Percentiles rank a stretch among this genome's conserved stretches.
phyloP scores from a whole-genome alignment of 2,797 vertebrate genomes.

The Borostomias antarcticus region DNA sequence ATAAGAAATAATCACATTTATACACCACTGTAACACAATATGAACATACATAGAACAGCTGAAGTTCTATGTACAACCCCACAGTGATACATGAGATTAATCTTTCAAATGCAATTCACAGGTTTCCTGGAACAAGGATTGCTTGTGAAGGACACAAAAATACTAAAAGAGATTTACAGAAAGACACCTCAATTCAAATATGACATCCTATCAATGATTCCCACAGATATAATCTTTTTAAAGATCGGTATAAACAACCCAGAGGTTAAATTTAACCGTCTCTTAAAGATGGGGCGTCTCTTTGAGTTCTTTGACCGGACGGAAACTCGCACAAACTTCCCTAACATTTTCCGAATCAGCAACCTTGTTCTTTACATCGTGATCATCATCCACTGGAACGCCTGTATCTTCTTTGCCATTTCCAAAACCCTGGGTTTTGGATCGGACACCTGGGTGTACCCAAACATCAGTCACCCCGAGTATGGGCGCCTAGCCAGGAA shows the following conservation, averaged over 20 bases:
- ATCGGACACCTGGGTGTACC: slow-evolving; percentile 93
- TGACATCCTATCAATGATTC: slow-evolving; percentile 86
- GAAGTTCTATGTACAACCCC: no score
- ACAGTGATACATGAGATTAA: slow-evolving; percentile 2
- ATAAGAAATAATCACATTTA: no score
- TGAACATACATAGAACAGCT: no score
- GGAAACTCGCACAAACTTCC: slow-evolving; percentile 93
- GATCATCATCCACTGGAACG: slow-evolving; percentile 98
- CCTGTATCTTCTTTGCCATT: slow-evolving; percentile 91
- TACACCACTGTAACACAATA: no score
- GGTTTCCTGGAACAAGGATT: slow-evolving; percentile 97
- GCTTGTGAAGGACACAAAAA: slow-evolving; percentile 82
- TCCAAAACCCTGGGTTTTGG: slow-evolving; percentile 93
- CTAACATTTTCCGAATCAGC: slow-evolving; percentile 91
- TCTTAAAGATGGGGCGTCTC: slow-evolving; percentile 84
- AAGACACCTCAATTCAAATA: slow-evolving; percentile 84
- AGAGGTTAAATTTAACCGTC: slow-evolving; percentile 92
- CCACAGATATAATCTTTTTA: slow-evolving; percentile 87
- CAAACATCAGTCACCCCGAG: slow-evolving; percentile 74
- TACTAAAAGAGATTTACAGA: slow-evolving; percentile 82
- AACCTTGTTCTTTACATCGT: slow-evolving; percentile 96
- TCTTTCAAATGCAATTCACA: slow-evolving; percentile 49
- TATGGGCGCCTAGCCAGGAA: slow-evolving; percentile 81
- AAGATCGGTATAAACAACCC: slow-evolving; percentile 84
- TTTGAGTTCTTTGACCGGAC: slow-evolving; percentile 97